phyloP scores from a whole-genome alignment of 1,140 invertebrate genomes.

The Rhagoletis pomonella region DNA sequence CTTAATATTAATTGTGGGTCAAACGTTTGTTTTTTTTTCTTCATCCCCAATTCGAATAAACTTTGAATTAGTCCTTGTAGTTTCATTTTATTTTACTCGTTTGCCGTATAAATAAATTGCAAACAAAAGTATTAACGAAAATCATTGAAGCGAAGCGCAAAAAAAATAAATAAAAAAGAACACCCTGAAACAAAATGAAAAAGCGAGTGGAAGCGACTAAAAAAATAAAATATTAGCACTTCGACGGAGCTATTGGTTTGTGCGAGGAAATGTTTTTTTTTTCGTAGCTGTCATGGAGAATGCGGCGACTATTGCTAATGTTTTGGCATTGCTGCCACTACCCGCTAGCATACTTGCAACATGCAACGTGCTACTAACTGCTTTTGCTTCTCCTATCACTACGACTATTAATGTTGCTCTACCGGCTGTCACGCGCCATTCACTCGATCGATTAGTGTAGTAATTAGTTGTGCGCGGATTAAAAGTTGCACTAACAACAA shows the following conservation, averaged over 20 bases:
- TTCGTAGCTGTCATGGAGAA: neutral
- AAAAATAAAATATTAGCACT: conserved; percentile 3
- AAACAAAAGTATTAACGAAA: neutral
- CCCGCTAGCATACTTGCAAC: neutral
- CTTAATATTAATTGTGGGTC: too few species aligned
- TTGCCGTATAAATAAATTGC: neutral
- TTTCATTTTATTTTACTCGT: neutral
- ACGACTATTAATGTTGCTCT: neutral
- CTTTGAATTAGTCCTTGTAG: neutral
- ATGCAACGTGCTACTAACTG: conserved; percentile 1
- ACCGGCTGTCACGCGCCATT: conserved; percentile 47
- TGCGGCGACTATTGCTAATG: conserved; percentile 3
- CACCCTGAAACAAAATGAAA: neutral
- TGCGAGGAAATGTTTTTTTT: neutral
- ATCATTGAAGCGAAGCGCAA: neutral
- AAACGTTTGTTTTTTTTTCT: neutral
- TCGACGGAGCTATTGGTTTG: neutral
- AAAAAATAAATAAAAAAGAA: neutral
- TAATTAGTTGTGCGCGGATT: conserved; percentile 49
- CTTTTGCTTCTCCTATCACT: neutral
- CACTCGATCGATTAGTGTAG: conserved; percentile 45
- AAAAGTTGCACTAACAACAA: conserved; percentile 35
- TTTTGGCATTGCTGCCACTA: neutral
- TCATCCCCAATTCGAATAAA: neutral
- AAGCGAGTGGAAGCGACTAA: neutral